Evolutionary conservation across 1,140 invertebrate species (phyloP), one percentile per base, ranked within the genome.

Genomic region (Epicauta chinensis): DNA sequence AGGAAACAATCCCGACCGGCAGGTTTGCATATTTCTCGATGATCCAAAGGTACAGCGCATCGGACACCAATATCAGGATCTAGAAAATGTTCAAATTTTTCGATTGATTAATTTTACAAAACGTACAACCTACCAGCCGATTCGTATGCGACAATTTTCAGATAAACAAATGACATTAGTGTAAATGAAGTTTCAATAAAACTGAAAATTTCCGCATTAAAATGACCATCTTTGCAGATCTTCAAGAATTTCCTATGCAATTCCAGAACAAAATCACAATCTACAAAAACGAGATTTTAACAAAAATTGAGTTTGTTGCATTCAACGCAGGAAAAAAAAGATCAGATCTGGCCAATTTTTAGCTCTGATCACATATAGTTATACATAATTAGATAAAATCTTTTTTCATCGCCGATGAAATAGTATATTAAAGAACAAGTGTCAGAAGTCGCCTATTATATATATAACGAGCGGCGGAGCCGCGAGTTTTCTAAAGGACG

Each of bases 11-110:
- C 66, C 9, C 82, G 71, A 41, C 77, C 78, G 13, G 80, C 75
- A 0, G 83, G 83, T 63, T 86, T 86, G 70, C 83, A 86, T 51
- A 86, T 84, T 67, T 85, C 81, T 15, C 82, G 66, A 67, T 86
- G 83, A 67, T 85, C 82, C 38, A 85, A 71, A 0, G 78, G 78
- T 16, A 84, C 80, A 10, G 80, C 82, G 52, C 77, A 80, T 31
- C 82, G 71, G 15, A 76, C 72, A 2, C 83, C 83, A 36, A 84
- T 73, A 14, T 81, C 82, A 0, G 81, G 79, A 75, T 85, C 83
- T 84, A 63, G 4, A 71, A 70, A 7, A 63, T 2, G 23, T 3
- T 5, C 31, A 62, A 56, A 41, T 35, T 64, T 61, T 58, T 10
- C 52, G 54, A 42, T 53, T 51, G 11, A 61, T 16, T 29, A 52